Conservation (phyloP, 2,113 vertebrate species). For the Ondatra zibethicus region DNA sequence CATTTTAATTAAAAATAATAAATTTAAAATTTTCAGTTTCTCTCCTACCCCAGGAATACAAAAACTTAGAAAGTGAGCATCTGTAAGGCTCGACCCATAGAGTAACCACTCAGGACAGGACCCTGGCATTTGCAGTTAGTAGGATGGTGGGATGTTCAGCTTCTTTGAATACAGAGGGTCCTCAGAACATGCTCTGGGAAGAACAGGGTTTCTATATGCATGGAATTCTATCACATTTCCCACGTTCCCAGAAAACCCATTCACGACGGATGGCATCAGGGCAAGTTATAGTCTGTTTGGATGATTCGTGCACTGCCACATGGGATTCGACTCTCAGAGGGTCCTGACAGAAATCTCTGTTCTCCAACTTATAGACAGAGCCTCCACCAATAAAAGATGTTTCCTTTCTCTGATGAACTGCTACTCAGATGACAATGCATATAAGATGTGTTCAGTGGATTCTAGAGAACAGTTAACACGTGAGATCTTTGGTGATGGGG, state of each 20-base stretch:
- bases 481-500: neutral
- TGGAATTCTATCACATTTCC: neutral
- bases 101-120: neutral
- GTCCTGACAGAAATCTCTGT: neutral
- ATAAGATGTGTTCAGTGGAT: neutral
- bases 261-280: neutral
- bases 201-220: neutral
- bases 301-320: neutral
- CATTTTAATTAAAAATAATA: neutral
- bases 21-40: neutral
- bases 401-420: neutral
- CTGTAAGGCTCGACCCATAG: neutral
- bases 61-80: neutral
- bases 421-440: neutral
- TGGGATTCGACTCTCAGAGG: neutral
- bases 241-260: neutral
- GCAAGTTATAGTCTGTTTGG: neutral
- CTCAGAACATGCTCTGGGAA: neutral
- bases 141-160: too few species aligned
- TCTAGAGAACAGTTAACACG: too few species aligned
- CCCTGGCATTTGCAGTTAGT: neutral
- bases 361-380: neutral
- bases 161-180: neutral
- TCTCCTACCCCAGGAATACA: neutral
- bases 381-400: neutral